Conservation (phyloP, 2,113 vertebrate genomes). For the Apus apus region DNA sequence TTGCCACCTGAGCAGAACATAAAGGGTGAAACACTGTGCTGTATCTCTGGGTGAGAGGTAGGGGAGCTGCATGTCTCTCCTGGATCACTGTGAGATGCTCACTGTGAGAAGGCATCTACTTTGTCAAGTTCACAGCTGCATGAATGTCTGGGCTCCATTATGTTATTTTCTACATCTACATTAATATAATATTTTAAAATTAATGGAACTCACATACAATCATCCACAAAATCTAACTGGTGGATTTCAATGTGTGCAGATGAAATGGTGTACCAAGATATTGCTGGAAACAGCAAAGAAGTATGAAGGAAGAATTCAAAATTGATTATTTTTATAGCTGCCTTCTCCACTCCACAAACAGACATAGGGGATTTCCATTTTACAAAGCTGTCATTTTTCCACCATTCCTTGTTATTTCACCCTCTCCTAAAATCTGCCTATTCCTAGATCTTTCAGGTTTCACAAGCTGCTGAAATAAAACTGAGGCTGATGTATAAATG, state of each 20-base stretch:
- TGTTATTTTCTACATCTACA: background rate
- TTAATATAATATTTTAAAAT: background rate
- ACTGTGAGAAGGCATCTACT: fast-evolving
- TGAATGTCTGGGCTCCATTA: background rate
- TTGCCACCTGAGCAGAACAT: background rate
- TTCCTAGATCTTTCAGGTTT: background rate
- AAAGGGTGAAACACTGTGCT: background rate
- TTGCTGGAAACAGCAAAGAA: background rate
- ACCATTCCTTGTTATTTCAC: background rate
- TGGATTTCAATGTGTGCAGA: background rate
- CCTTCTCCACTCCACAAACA: background rate
- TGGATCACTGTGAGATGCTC: background rate
- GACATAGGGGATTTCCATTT: background rate
- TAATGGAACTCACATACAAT: background rate
- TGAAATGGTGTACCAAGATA: background rate
- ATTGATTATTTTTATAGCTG: background rate
- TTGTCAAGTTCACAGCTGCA: background rate
- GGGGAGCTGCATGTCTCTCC: background rate
- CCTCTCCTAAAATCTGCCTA: background rate
- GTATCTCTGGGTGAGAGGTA: background rate
- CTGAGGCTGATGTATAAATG: background rate
- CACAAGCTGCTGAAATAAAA: background rate
- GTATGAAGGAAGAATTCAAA: background rate
- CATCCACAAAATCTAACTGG: background rate
- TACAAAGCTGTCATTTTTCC: background rate